phyloP scores from a whole-genome alignment of 1,140 invertebrate species.

The Sminthurides bifidus region DNA sequence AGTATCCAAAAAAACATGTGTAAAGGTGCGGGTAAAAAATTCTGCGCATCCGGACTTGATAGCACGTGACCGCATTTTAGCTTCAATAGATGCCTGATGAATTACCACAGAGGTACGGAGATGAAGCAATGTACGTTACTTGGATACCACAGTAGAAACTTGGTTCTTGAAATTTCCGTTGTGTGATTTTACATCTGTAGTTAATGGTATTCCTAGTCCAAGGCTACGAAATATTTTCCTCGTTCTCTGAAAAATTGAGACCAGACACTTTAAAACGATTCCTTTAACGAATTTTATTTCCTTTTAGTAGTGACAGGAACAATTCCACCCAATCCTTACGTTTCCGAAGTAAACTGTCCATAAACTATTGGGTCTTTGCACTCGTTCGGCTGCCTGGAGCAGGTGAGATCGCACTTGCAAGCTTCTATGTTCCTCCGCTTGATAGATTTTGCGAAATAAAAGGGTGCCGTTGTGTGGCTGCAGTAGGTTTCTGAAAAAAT shows the following conservation, averaged over 20 bases:
- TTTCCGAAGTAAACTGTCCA: neutral
- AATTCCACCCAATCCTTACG: no score
- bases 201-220: no score
- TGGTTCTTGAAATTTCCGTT: no score
- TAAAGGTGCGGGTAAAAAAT: no score
- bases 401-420: neutral
- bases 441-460: slow-evolving; percentile 2
- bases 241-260: neutral
- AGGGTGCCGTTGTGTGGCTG: slow-evolving; percentile 2
- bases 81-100: no score
- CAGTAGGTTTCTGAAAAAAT: neutral
- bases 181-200: no score
- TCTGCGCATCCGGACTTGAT: no score
- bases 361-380: neutral
- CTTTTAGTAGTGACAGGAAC: neutral
- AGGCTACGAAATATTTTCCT: slow-evolving; percentile 2
- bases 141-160: no score
- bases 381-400: neutral
- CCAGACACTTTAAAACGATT: neutral
- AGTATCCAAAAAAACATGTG: no score
- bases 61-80: no score
- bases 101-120: no score
- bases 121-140: no score
- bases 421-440: neutral
- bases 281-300: neutral